A percentile compares a stretch with the other conserved stretches of the same genome.
Conservation (phyloP, 1,140 invertebrate species). For the Polypedilum vanderplanki region DNA sequence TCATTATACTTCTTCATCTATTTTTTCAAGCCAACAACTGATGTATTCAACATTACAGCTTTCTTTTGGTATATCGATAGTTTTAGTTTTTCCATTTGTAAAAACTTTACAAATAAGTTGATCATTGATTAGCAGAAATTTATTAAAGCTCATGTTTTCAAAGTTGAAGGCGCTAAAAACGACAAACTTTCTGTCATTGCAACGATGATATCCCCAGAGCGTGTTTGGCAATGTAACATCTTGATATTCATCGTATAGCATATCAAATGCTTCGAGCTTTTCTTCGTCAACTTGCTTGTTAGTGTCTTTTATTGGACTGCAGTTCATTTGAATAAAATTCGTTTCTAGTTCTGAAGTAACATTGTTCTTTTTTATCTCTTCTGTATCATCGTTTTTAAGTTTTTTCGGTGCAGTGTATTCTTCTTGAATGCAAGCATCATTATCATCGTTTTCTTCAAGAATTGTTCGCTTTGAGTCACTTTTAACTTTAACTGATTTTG, state of each 20-base stretch:
- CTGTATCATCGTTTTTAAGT: background rate
- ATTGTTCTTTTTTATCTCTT: background rate
- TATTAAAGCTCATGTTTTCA: background rate
- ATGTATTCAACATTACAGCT: background rate
- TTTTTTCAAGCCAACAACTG: background rate
- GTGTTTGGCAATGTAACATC: conserved; percentile 32
- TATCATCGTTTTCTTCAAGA: background rate
- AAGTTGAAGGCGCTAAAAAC: conserved; percentile 31
- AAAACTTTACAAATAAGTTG: background rate
- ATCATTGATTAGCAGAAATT: background rate
- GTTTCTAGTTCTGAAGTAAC: background rate
- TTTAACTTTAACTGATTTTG: background rate
- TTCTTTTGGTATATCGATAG: background rate
- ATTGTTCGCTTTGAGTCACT: background rate
- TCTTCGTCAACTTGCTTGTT: background rate
- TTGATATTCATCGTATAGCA: conserved; percentile 32
- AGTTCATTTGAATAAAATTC: background rate
- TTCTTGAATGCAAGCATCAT: background rate
- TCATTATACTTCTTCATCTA: background rate
- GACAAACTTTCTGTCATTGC: conserved; percentile 28
- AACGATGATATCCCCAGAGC: conserved; percentile 33
- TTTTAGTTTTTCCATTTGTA: background rate
- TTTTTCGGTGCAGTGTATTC: background rate
- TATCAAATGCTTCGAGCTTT: conserved; percentile 29
- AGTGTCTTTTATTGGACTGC: background rate